Conservation (phyloP, 2,113 vertebrate genomes). For the Azemiops feae region DNA sequence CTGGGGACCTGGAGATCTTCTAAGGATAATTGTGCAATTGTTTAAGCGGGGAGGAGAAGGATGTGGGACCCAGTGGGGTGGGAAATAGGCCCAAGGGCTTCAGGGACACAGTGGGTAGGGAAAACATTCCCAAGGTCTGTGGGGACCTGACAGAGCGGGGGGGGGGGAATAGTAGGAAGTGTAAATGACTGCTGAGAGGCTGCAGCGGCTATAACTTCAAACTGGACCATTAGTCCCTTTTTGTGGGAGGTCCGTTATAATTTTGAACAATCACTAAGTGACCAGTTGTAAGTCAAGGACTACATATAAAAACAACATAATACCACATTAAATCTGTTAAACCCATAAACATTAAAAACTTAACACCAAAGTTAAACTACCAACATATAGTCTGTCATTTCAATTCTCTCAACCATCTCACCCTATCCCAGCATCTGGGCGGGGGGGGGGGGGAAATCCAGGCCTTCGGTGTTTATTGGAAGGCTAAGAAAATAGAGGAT, state of each 20-base stretch:
- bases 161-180: not conserved
- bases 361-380: not conserved
- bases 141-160: not conserved
- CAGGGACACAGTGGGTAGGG: too few relatives aligned
- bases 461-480: too few relatives aligned
- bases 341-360: not conserved
- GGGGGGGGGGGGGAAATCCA: not conserved
- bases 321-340: not conserved
- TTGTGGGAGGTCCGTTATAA: not conserved
- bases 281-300: not conserved
- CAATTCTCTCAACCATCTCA: not conserved
- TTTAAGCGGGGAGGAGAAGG: not conserved
- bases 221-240: not conserved
- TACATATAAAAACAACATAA: not conserved
- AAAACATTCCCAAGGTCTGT: not conserved
- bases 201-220: not conserved
- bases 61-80: not conserved
- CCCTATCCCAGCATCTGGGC: not conserved
- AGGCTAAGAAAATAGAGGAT: too few relatives aligned
- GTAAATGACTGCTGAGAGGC: not conserved
- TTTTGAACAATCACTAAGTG: not conserved
- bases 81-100: not conserved
- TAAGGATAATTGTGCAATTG: not conserved
- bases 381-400: not conserved
- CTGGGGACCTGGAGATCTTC: not conserved